Conservation (phyloP, 2,113 vertebrate genomes). For the Cacatua alba region DNA sequence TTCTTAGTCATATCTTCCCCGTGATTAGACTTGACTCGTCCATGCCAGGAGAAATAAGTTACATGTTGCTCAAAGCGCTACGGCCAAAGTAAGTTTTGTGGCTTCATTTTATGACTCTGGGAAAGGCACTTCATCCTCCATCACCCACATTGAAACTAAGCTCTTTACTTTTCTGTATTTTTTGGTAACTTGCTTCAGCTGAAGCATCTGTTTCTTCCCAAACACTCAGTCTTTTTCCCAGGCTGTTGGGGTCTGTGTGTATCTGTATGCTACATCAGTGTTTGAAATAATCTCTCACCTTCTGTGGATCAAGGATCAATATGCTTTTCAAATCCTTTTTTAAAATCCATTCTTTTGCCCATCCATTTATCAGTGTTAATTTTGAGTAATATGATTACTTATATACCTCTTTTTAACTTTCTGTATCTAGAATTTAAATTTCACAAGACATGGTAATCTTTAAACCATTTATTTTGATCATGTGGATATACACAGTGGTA, state of each 20-base stretch:
- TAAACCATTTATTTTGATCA: neutral
- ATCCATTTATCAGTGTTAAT: neutral
- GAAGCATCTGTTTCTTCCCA: neutral
- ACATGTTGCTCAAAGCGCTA: neutral
- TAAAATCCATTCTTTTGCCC: neutral
- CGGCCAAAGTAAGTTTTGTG: neutral
- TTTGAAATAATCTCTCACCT: neutral
- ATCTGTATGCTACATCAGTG: neutral
- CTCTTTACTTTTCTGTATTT: neutral
- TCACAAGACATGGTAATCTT: neutral
- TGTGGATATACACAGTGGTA: neutral
- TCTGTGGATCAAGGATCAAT: neutral
- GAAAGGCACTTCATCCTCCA: neutral
- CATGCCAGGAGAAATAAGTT: neutral
- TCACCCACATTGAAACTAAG: neutral
- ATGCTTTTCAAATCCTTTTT: neutral
- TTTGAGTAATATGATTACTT: neutral
- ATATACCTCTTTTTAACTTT: neutral
- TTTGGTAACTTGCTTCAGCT: neutral
- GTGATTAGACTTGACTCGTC: slow-evolving; percentile 8
- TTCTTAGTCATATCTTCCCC: neutral
- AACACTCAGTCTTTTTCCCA: neutral
- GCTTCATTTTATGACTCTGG: neutral
- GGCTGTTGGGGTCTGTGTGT: neutral
- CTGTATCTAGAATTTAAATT: neutral